These are phyloP conservation scores for Mesocentrotus franciscanus DNA, from an alignment of 53 echinoderm and acorn worm genomes.

Conservation along the genomic window DNA sequence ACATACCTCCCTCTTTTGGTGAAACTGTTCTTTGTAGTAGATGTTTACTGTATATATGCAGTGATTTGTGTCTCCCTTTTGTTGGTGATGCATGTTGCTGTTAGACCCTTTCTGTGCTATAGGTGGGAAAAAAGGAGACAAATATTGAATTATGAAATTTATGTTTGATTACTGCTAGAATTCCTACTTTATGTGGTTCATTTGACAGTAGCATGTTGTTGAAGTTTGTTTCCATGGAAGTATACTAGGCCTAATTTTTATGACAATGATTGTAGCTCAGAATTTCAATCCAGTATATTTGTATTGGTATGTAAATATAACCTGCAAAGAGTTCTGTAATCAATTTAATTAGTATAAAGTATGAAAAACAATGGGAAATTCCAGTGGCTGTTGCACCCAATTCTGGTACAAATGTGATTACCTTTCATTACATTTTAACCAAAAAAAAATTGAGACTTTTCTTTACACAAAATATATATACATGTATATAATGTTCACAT, in stretches of 20 bases:
- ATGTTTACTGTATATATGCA: background rate
- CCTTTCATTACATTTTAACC: background rate
- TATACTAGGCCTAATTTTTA: background rate
- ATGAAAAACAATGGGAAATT: background rate
- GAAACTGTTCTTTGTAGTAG: background rate
- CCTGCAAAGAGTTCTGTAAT: background rate
- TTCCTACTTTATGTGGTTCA: background rate
- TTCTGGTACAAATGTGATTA: background rate
- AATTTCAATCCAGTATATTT: background rate
- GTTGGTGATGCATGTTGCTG: background rate
- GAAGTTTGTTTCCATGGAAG: background rate
- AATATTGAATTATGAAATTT: background rate
- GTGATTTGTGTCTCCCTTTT: background rate
- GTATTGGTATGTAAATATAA: no score
- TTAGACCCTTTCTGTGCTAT: background rate
- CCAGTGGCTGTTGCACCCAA: background rate
- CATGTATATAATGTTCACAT: background rate
- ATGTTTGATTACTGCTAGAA: background rate
- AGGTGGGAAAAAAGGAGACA: background rate
- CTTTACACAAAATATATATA: no score
- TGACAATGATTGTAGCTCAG: background rate
- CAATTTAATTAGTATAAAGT: background rate
- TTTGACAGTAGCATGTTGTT: background rate
- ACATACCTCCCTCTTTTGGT: slow-evolving; percentile 30
- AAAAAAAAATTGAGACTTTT: background rate